phyloP scores from a whole-genome alignment of 2,797 vertebrate species.

The Momotus momota region DNA sequence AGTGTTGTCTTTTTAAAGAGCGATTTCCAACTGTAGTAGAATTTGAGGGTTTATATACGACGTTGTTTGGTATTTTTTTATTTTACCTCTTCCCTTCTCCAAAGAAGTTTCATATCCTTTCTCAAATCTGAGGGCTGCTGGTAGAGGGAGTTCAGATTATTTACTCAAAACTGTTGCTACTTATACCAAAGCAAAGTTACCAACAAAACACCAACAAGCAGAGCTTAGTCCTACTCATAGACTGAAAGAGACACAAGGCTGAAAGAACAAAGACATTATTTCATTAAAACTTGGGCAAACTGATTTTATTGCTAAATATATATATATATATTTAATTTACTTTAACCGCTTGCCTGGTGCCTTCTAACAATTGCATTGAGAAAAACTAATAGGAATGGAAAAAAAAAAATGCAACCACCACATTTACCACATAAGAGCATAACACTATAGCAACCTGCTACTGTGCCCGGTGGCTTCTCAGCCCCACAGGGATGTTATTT shows the following conservation, averaged over 20 bases:
- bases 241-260: background rate
- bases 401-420: background rate
- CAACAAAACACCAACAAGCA: background rate
- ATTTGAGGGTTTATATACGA: background rate
- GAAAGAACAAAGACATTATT: background rate
- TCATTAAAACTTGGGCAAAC: background rate
- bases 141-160: background rate
- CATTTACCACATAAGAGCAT: background rate
- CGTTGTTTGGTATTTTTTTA: background rate
- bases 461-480: background rate
- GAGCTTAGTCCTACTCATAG: background rate
- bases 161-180: background rate
- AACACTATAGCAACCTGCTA: background rate
- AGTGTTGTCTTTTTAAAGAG: background rate
- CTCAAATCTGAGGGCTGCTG: background rate
- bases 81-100: background rate
- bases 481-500: fast-evolving
- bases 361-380: background rate
- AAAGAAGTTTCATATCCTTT: background rate
- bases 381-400: background rate
- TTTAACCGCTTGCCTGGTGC: background rate
- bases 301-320: background rate
- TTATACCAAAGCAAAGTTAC: background rate
- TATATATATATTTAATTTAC: too few relatives aligned
- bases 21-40: background rate